Percentiles rank a stretch among this genome's conserved stretches.
Conservation (phyloP, 2,113 vertebrate species). For the Chaetura pelagica region DNA sequence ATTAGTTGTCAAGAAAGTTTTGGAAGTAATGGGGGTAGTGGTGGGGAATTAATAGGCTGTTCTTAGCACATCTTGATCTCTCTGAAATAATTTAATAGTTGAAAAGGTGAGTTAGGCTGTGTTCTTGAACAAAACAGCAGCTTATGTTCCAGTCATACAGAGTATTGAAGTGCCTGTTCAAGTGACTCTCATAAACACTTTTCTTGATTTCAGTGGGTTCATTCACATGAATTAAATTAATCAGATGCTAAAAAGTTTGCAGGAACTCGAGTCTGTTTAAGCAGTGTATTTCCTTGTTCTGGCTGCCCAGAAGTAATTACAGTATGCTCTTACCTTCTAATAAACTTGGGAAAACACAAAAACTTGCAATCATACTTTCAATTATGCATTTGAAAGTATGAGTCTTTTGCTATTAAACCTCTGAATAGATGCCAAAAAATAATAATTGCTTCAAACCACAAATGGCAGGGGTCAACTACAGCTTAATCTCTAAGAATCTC, state of each 20-base stretch:
- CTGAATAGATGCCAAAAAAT: not conserved
- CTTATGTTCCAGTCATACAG: not conserved
- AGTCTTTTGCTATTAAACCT: not conserved
- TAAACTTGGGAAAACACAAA: not conserved
- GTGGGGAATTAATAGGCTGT: not conserved
- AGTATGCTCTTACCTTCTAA: not conserved
- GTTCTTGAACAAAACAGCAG: not conserved
- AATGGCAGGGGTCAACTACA: not conserved
- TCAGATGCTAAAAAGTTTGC: constrained; percentile 11
- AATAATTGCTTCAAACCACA: not conserved
- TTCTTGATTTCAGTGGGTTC: constrained; percentile 22
- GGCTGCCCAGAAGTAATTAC: not conserved
- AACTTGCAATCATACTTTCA: not conserved
- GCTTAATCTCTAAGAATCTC: not conserved
- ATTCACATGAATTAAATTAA: constrained; percentile 21
- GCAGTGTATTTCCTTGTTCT: not conserved
- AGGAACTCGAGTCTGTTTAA: not conserved
- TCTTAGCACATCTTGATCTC: not conserved
- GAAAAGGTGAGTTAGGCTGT: not conserved
- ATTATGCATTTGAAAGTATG: not conserved
- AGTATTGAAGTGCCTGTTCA: not conserved
- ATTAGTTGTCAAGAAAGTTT: not conserved
- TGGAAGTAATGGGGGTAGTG: not conserved
- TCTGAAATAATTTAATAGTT: not conserved
- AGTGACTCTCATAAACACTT: constrained; percentile 36